phyloP scores from a whole-genome alignment of 2,113 vertebrate genomes.

The Notiomystis cincta region DNA sequence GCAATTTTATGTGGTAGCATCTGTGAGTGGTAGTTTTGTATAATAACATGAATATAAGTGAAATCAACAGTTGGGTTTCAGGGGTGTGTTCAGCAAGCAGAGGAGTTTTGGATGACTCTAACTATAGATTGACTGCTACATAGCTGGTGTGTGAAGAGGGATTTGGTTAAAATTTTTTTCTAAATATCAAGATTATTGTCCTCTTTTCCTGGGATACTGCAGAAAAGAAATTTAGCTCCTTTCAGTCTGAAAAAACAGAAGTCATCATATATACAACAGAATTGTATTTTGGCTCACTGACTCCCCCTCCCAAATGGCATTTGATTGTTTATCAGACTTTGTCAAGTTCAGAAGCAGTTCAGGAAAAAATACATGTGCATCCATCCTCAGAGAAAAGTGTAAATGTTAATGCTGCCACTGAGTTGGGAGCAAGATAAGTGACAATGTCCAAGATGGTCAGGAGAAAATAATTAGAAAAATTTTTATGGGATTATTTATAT shows the following conservation, averaged over 20 bases:
- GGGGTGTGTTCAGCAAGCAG: background rate
- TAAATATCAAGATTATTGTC: background rate
- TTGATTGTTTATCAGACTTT: background rate
- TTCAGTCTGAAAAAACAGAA: background rate
- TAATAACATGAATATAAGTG: background rate
- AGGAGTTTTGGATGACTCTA: background rate
- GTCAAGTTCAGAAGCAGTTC: background rate
- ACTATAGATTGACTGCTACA: background rate
- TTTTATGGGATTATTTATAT: background rate
- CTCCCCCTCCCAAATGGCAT: background rate
- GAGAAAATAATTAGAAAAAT: background rate
- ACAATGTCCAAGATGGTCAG: background rate
- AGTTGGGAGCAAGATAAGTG: background rate
- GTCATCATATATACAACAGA: background rate
- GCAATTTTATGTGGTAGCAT: conserved; percentile 2
- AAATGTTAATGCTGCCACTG: background rate
- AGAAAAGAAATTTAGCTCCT: background rate
- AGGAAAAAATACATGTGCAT: background rate
- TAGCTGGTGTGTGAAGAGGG: background rate
- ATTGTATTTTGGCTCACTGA: background rate
- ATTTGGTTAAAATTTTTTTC: background rate
- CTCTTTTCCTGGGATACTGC: background rate
- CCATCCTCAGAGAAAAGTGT: background rate
- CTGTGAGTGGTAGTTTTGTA: background rate
- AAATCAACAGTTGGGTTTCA: conserved; percentile 32